Evolutionary conservation across 2,888 invertebrate species (phyloP).

Genomic region (Ormyrus pomaceus): DNA sequence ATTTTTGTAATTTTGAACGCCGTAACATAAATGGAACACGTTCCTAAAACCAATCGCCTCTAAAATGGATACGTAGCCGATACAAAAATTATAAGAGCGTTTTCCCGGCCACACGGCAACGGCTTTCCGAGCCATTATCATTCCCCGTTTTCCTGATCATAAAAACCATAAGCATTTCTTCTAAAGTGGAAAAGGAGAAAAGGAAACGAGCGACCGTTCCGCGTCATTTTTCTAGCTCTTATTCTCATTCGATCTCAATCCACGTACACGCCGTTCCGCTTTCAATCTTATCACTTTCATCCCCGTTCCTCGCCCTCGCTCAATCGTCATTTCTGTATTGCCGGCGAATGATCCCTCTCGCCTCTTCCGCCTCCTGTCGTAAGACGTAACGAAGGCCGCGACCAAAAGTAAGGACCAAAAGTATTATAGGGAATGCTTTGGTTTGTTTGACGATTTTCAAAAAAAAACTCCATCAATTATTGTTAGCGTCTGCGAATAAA

Average conservation of each 20-base stretch:
- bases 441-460: no score
- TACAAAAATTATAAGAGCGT: no score
- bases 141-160: conserved; percentile 18
- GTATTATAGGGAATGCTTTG: no score
- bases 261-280: conserved; percentile 27
- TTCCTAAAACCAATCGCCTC: no score
- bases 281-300: conserved; percentile 45
- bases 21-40: no score
- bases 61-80: no score
- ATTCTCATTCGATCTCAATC: conserved; percentile 36
- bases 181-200: conserved; percentile 9
- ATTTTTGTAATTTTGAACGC: no score
- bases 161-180: conserved; percentile 22
- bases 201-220: conserved; percentile 14
- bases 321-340: not conserved
- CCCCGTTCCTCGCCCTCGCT: not conserved
- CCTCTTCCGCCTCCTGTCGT: not conserved
- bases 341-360: conserved; percentile 8
- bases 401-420: no score
- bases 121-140: not conserved
- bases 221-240: conserved; percentile 21
- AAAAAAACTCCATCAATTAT: no score
- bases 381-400: no score
- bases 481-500: no score
- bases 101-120: no score